Percentiles rank a stretch among this genome's conserved stretches.
Evolutionary conservation across 2,888 invertebrate genomes (phyloP).

Genomic region (Lymantria dispar): DNA sequence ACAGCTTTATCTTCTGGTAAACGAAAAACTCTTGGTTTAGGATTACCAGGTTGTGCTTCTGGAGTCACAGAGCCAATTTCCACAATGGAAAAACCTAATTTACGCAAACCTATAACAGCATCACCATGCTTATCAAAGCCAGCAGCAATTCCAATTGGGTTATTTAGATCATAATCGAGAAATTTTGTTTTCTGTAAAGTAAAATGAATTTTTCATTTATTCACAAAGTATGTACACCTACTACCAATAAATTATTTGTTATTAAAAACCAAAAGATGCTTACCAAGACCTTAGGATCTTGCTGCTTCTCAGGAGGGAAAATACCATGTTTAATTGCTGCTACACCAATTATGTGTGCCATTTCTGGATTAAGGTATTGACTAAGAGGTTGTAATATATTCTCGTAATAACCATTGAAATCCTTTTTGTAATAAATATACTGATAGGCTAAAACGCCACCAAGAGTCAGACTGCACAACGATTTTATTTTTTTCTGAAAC

Average conservation of each 20-base stretch:
- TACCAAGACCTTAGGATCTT: slow-evolving; percentile 87
- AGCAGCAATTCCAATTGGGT: slow-evolving; percentile 98
- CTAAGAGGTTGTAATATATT: slow-evolving; percentile 87
- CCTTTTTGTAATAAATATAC: slow-evolving; percentile 86
- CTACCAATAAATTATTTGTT: too few relatives aligned
- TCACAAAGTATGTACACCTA: not conserved
- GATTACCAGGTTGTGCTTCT: slow-evolving; percentile 95
- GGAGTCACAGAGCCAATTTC: slow-evolving; percentile 99
- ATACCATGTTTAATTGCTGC: slow-evolving; percentile 89
- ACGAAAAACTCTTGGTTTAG: slow-evolving; percentile 95
- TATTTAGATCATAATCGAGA: slow-evolving; percentile 87
- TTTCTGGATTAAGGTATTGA: slow-evolving; percentile 89
- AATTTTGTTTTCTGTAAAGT: slow-evolving; percentile 85
- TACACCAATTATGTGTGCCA: slow-evolving; percentile 91
- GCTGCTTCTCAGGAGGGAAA: slow-evolving; percentile 81
- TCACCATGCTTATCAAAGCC: slow-evolving; percentile 99
- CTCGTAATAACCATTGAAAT: slow-evolving; percentile 90
- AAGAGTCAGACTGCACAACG: slow-evolving; percentile 84
- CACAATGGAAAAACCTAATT: slow-evolving; percentile 96
- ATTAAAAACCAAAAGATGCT: slow-evolving; percentile 25
- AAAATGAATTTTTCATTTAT: not conserved
- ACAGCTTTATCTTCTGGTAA: slow-evolving; percentile 92
- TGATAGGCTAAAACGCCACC: slow-evolving; percentile 86
- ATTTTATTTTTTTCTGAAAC: slow-evolving; percentile 86
- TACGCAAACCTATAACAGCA: slow-evolving; percentile 90